Percentiles rank a stretch among this genome's conserved stretches.
phyloP scores from a whole-genome alignment of 2,113 vertebrate genomes.

The Lepus timidus region DNA sequence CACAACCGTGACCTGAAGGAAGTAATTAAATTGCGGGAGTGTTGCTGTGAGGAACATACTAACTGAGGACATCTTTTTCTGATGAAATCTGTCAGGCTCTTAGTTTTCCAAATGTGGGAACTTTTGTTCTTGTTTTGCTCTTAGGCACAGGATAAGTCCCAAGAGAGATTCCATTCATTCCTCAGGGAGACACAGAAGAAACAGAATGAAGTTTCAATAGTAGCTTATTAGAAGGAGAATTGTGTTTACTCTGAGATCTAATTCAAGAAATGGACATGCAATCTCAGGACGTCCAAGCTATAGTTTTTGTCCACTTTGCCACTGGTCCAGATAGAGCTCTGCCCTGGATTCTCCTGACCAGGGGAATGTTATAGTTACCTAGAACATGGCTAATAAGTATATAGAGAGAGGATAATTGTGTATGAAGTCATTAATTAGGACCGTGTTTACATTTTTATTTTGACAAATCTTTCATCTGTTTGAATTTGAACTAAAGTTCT shows the following conservation, averaged over 20 bases:
- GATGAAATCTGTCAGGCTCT: conserved; percentile 65
- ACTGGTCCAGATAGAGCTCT: background rate
- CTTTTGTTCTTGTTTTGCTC: conserved; percentile 70
- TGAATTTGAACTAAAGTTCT: conserved; percentile 17
- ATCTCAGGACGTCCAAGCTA: background rate
- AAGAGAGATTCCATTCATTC: conserved; percentile 73
- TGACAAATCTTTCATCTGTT: conserved; percentile 37
- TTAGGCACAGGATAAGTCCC: conserved; percentile 71
- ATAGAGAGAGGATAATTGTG: background rate
- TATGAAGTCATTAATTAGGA: background rate
- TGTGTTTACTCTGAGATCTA: conserved; percentile 33
- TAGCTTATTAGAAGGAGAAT: conserved; percentile 49
- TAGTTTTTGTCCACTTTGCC: background rate
- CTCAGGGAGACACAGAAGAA: conserved; percentile 59
- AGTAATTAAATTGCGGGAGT: conserved; percentile 38
- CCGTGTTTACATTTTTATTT: conserved; percentile 9
- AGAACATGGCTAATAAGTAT: background rate
- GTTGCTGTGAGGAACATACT: conserved; percentile 27
- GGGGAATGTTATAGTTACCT: background rate
- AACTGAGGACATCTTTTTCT: conserved; percentile 44
- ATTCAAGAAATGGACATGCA: conserved; percentile 38
- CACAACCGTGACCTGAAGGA: conserved; percentile 28
- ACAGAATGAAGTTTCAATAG: background rate
- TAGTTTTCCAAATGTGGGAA: conserved; percentile 75
- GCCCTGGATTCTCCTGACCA: background rate